phyloP scores from a whole-genome alignment of 2,797 vertebrate genomes.

The Halcyon chelicuti region DNA sequence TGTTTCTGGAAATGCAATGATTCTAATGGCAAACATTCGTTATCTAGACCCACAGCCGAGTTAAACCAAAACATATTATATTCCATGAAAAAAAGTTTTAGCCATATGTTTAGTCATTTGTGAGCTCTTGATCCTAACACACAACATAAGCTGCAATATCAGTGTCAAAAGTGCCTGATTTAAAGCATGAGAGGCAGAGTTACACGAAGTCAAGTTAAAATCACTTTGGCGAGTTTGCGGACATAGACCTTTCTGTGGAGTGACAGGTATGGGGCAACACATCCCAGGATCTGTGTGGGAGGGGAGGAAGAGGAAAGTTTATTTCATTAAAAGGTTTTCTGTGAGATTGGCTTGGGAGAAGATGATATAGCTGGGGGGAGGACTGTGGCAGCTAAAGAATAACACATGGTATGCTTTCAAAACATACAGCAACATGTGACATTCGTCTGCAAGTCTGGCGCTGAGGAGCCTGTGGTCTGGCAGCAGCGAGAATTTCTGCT shows the following conservation, averaged over 20 bases:
- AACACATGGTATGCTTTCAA: constrained; percentile 82
- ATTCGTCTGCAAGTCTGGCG: constrained; percentile 81
- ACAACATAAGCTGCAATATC: constrained; percentile 65
- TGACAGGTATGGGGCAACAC: not conserved
- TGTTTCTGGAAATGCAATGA: constrained; percentile 51
- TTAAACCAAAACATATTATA: constrained; percentile 68
- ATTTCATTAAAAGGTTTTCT: constrained; percentile 24
- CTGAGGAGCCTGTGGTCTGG: constrained; percentile 87
- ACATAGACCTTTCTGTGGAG: not conserved
- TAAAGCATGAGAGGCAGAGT: constrained; percentile 38
- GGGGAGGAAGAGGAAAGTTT: not conserved
- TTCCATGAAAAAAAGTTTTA: constrained; percentile 58
- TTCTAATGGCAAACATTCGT: constrained; percentile 23
- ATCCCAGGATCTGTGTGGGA: rapidly evolving
- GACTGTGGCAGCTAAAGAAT: constrained; percentile 51
- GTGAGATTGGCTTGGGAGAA: not conserved
- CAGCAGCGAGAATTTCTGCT: constrained; percentile 74
- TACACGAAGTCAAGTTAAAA: not conserved
- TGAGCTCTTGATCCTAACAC: constrained; percentile 68
- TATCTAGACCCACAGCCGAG: constrained; percentile 54
- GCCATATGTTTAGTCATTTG: constrained; percentile 62
- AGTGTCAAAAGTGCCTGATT: constrained; percentile 51
- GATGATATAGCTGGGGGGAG: constrained; percentile 37
- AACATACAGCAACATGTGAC: constrained; percentile 73
- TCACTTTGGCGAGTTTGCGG: not conserved